Base-by-base conservation (phyloP, 2,113 vertebrate genomes). In the Apistogramma diplotaenia region DNA sequence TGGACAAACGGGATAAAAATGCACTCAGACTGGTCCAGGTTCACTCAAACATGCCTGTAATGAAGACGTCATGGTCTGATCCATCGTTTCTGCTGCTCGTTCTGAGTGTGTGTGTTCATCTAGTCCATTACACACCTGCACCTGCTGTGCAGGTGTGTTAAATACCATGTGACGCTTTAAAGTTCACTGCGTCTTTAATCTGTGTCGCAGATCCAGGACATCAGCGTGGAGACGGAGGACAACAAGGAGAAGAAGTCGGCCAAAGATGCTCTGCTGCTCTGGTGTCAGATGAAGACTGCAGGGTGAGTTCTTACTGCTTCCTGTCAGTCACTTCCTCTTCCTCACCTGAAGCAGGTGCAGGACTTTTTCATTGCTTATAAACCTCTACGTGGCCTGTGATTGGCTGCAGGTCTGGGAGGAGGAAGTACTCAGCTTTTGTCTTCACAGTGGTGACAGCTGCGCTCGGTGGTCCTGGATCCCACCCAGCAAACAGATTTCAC, bases 221-320 rank as follows among this genome's bases (percentile, higher is more conserved):
- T 99, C 94, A 99, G 98, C 1, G 98, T 99, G 82, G 98, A 99
- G 94, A 99, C 98, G 0, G 98, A 99, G 89, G 98, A 99, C 95
- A 99, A 99, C 94, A 99, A 99, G 86, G 98, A 99, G 94, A 99
- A 99, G 95, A 99, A 97, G 84, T 99, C 98, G 27, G 98, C 98
- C 85, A 99, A 99, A 94, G 98, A 99, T 60, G 98, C 98, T 6
- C 92, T 99, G 94, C 97, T 99, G 72, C 92, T 99, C 29, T 99
- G 98, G 98, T 99, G 98, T 93, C 98, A 99, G 96, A 99, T 99
- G 98, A 99, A 99, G 96, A 97, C 97, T 9, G 98, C 98, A 53
- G 98, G 98, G 98, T 99, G 89, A 96, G 79, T 51, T 16, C 12
- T 4, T 4, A 5, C 4, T 13, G 13, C 5, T 43, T 43, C 40